Base-by-base conservation (phyloP, 2,797 vertebrate genomes). In the Etheostoma nigrum region DNA sequence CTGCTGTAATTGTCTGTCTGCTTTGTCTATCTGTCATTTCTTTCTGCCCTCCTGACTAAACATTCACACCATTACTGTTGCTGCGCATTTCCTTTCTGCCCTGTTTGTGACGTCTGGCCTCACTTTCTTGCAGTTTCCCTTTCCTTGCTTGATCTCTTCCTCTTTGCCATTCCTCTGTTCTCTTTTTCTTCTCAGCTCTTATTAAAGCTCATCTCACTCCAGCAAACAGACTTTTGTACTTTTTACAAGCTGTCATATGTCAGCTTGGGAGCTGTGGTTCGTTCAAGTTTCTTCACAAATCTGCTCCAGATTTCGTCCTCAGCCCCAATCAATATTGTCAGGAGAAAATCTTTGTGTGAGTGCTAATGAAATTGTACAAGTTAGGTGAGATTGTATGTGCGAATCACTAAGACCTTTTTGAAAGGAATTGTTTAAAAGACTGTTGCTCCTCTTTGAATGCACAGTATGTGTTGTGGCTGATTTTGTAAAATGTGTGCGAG, bases 341-440 rank as follows among this genome's bases (percentile, higher is more conserved):
- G 36, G 36, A 40, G 36, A 40, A 40, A 12, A 40, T 40, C 10
- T 30, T 30, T 40, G 36, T 40, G 10, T 40, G 36, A 40, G 36
- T 2, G 78, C 58, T 82, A 75, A 88, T 86, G 55, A 74, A 65
- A 67, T 45, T 33, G 44, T 3, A 2, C 0, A 2, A 77, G 83
- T 30, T 52, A 10, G 51, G 44, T n/a, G 59, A 69, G 49, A 48
- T 69, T 65, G 69, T 45, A 9, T 75, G 74, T 69, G 68, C 0
- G 44, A 82, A 73, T 84, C 72, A 88, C 83, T 84, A 75, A 84
- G 67, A 83, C 58, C 54, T 67, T 83, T 79, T 87, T 44, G 65
- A 85, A 72, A 25, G 78, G 67, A 86, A 83, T 86, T 81, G 73
- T 84, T 86, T 75, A 83, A 82, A 88, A 77, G 73, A 51, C 60